Evolutionary conservation across 2,113 vertebrate species (phyloP), one percentile per base, ranked within the genome.

Genomic region (Anarhynchus alexandrinus): DNA sequence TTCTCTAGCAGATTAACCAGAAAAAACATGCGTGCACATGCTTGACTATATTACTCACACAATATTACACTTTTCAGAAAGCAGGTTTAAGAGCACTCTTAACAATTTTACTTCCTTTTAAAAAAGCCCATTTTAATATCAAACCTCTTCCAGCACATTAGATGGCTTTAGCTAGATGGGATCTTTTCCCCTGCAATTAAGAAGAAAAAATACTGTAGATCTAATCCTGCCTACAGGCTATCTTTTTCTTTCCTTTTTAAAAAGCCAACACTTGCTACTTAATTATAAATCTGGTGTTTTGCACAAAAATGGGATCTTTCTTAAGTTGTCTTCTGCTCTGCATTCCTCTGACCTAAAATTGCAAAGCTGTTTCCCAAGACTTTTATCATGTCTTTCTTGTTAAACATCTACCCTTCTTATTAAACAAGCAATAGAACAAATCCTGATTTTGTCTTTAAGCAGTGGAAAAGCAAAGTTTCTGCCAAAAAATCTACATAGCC

Each of bases 391-490:
- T 77, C 45, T 77, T 61, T 86, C 93, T 76, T 77, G 54, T 87
- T 91, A 85, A 92, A 96, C 32, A 84, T 43, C 66, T 86, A 67
- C 62, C 84, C 71, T 58, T 90, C 64, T 59, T 86, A 93, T 49
- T 95, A 93, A 95, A 88, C 49, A 85, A 82, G 71, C 70, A 87
- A 78, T 20, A 80, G 49, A 79, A 94, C 62, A 95, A 93, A 93
- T 77, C 54, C 61, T 22, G 22, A 69, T 93, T 91, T 89, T 70
- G 61, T 65, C 65, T 96, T 89, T 61, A 88, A 88, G 82, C 40
- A 80, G 52, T 62, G 21, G 74, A 92, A 94, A 90, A 85, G 51
- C 49, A 59, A 90, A 78, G 43, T 54, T 93, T 96, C 70, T 86
- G 62, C 82, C 89, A 92, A 86, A 80, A 84, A 69, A 57, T 65